Conservation (phyloP, 2,797 vertebrate genomes). For the Alosa sapidissima region DNA sequence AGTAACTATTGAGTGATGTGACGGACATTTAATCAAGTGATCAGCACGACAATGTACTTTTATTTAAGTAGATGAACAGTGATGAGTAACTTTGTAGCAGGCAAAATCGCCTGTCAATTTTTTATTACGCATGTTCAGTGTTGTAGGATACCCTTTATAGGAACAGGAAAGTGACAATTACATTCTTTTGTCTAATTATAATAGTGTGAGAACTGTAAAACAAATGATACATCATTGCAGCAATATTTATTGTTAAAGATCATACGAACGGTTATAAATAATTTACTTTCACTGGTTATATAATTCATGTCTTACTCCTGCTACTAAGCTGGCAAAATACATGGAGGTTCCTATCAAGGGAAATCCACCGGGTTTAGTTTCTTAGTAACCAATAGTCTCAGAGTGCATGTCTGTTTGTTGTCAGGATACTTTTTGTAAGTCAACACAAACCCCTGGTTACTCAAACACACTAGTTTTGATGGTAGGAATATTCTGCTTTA, state of each 20-base stretch:
- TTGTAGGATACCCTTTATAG: too few species aligned
- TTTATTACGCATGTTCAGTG: too few species aligned
- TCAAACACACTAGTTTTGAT: too few species aligned
- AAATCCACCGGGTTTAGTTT: constrained; percentile 5
- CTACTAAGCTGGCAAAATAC: not conserved
- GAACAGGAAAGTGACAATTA: too few species aligned
- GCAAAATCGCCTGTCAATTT: too few species aligned
- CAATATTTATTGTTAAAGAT: not conserved
- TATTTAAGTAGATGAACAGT: too few species aligned
- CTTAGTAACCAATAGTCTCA: not conserved
- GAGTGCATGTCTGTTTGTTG: not conserved
- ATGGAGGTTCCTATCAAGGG: not conserved
- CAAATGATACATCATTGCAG: not conserved
- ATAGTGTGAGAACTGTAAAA: not conserved
- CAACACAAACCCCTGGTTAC: not conserved
- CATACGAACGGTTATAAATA: not conserved
- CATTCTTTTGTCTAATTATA: not conserved
- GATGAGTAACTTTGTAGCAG: too few species aligned
- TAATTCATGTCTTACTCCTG: not conserved
- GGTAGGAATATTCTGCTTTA: too few species aligned
- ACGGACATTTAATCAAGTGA: too few species aligned
- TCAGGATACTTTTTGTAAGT: not conserved
- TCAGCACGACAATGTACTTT: too few species aligned
- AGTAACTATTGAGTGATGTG: too few species aligned
- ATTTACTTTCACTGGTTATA: not conserved